Conservation (phyloP, 53 echinoderm and acorn worm genomes). For the Echinometra lucunter region DNA sequence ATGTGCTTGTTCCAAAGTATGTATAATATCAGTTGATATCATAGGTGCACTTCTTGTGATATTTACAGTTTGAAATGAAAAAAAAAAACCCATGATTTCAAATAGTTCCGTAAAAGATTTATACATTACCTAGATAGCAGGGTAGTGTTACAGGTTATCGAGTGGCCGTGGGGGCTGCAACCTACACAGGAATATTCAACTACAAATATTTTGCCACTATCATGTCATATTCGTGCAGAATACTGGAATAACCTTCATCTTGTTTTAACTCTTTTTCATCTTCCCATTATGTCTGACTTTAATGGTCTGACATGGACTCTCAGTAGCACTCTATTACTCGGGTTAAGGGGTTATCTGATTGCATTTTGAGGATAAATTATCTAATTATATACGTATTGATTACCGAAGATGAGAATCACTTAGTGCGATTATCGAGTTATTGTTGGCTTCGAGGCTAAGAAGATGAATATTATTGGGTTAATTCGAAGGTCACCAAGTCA, state of each 20-base stretch:
- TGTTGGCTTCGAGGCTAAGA: background rate
- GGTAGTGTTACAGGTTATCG: too few relatives aligned
- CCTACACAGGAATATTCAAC: too few relatives aligned
- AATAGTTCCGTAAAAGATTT: too few relatives aligned
- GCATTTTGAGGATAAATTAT: background rate
- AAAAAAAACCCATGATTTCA: too few relatives aligned
- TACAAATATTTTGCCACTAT: too few relatives aligned
- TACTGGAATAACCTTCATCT: background rate
- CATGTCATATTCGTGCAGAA: too few relatives aligned
- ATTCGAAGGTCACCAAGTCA: background rate
- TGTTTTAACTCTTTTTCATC: background rate
- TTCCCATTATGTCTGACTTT: background rate
- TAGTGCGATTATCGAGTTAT: background rate
- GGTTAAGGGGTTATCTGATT: background rate
- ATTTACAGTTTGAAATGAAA: too few relatives aligned
- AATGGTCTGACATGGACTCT: background rate
- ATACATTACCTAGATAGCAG: too few relatives aligned
- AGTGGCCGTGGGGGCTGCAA: too few relatives aligned
- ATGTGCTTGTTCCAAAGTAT: too few relatives aligned
- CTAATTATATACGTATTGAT: background rate
- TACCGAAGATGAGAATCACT: background rate
- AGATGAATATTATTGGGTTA: background rate
- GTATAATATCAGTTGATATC: too few relatives aligned
- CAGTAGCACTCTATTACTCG: background rate
- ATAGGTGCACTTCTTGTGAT: too few relatives aligned